Conservation (phyloP, 2,797 vertebrate species). For the Leuciscus waleckii region DNA sequence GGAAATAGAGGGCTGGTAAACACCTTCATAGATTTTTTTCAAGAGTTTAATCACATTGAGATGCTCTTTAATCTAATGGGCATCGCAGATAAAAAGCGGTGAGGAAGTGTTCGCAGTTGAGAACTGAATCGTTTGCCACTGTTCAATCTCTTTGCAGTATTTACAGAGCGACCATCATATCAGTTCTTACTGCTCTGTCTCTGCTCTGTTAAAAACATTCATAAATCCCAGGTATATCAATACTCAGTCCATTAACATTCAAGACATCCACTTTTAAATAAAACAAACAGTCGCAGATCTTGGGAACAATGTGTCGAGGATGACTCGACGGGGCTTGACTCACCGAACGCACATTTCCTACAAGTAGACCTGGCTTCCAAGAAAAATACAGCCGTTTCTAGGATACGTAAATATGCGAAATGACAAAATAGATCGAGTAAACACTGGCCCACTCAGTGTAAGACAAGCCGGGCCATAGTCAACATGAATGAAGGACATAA, state of each 20-base stretch:
- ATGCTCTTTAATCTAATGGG: conserved; percentile 58
- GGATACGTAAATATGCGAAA: conserved; percentile 89
- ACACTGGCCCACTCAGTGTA: conserved; percentile 57
- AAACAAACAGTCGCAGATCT: conserved; percentile 36
- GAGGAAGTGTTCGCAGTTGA: conserved; percentile 42
- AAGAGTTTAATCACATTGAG: conserved; percentile 58
- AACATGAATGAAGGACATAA: conserved; percentile 90
- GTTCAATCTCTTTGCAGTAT: conserved; percentile 33
- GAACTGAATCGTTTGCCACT: not conserved
- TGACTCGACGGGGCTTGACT: conserved; percentile 77
- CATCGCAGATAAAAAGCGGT: conserved; percentile 45
- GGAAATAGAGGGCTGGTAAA: conserved; percentile 19
- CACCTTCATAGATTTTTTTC: conserved; percentile 33
- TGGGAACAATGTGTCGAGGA: conserved; percentile 30
- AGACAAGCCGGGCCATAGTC: conserved; percentile 61
- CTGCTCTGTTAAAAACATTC: conserved; percentile 43
- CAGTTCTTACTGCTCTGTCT: conserved; percentile 14
- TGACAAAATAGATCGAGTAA: conserved; percentile 82
- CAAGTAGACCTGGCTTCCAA: conserved; percentile 87
- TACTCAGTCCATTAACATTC: conserved; percentile 45
- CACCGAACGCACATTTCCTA: conserved; percentile 79
- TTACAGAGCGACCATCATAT: conserved; percentile 43
- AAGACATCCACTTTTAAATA: conserved; percentile 43
- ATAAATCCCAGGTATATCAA: conserved; percentile 48
- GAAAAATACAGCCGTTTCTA: conserved; percentile 88